Conservation (phyloP, 2,888 invertebrate species). For the Strigamia crassipes region DNA sequence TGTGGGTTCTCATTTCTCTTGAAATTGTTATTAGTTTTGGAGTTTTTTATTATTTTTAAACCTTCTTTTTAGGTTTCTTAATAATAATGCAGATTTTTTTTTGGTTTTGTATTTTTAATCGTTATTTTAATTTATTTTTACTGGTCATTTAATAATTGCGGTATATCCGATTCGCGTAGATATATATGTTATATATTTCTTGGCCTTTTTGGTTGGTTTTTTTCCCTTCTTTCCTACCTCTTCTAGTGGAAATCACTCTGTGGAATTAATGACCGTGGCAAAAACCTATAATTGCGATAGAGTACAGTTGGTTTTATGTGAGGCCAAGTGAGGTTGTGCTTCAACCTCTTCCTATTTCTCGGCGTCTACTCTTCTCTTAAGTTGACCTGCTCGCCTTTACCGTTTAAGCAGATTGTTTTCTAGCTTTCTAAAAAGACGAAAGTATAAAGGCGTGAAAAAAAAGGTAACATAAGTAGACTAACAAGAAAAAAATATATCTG, state of each 20-base stretch:
- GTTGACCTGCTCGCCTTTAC: slow-evolving; percentile 17
- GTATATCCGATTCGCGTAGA: too few species aligned
- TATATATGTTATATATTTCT: neutral
- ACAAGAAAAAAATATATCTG: neutral
- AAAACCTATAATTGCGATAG: slow-evolving; percentile 39
- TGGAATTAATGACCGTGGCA: slow-evolving; percentile 37
- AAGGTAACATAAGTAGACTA: neutral
- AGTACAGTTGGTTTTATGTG: slow-evolving; percentile 7
- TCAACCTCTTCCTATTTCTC: slow-evolving; percentile 35
- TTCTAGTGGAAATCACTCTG: slow-evolving; percentile 36
- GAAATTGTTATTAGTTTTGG: slow-evolving; percentile 3
- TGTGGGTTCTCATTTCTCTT: neutral
- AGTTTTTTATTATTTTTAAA: neutral
- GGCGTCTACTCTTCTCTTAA: neutral
- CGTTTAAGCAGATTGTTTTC: slow-evolving; percentile 42
- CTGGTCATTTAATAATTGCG: neutral
- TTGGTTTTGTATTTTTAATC: neutral
- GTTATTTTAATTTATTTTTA: neutral
- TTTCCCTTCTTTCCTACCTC: neutral
- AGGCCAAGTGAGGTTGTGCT: slow-evolving; percentile 37
- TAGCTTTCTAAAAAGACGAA: neutral
- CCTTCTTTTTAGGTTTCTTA: neutral
- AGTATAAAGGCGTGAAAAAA: neutral
- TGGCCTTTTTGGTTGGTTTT: too few species aligned
- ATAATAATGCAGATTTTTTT: neutral